Percentiles rank a stretch among this genome's conserved stretches.
These are phyloP conservation scores for Rhingia rostrata DNA, from an alignment of 2,888 invertebrate genomes.

Conservation along the genomic window DNA sequence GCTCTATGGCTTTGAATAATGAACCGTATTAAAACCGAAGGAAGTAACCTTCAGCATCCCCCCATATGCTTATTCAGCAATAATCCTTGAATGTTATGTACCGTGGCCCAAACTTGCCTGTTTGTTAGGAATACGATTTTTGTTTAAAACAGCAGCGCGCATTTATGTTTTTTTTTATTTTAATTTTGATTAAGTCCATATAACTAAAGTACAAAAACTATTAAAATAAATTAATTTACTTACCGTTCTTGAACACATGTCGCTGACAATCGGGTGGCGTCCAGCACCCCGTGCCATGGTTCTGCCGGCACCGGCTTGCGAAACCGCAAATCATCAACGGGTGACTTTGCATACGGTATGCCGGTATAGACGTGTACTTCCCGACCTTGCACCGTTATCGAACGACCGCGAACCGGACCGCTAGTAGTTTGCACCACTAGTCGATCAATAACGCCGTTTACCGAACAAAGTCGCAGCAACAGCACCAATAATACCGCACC, in stretches of 20 bases:
- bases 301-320: conserved; percentile 93
- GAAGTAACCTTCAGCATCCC: too few species aligned
- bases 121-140: too few species aligned
- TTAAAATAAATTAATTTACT: conserved; percentile 63
- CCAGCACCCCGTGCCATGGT: conserved; percentile 93
- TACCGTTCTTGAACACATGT: conserved; percentile 93
- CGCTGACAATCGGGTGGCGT: conserved; percentile 92
- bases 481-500: conserved; percentile 77
- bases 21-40: too few species aligned
- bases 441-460: conserved; percentile 85
- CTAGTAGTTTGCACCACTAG: conserved; percentile 92
- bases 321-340: conserved; percentile 92
- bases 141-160: too few species aligned
- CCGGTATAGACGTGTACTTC: conserved; percentile 95
- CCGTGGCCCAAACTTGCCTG: too few species aligned
- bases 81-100: too few species aligned
- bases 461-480: conserved; percentile 78
- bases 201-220: too few species aligned
- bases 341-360: conserved; percentile 95
- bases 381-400: conserved; percentile 91
- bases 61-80: too few species aligned
- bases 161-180: too few species aligned
- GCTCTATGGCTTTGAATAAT: too few species aligned
- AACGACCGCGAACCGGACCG: conserved; percentile 91
- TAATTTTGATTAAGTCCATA: too few species aligned